A percentile compares a stretch with the other conserved stretches of the same genome.
Conservation (phyloP, 2,888 invertebrate genomes). For the Pomacea canaliculata region DNA sequence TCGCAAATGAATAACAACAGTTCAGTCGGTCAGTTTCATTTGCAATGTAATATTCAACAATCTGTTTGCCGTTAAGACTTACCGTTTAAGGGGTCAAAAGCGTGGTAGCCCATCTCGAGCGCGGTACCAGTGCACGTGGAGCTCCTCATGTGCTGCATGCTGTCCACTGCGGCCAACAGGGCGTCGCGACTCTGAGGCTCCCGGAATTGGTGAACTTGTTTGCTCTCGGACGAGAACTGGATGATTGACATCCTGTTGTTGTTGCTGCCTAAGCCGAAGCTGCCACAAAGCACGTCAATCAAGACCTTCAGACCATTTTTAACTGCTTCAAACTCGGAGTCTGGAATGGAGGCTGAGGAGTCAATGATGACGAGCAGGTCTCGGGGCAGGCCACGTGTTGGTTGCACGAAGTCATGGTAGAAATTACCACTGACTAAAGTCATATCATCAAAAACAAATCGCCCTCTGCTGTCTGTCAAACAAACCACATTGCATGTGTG, state of each 20-base stretch:
- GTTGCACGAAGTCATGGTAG: slow-evolving; percentile 7
- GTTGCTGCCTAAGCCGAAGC: slow-evolving; percentile 20
- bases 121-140: slow-evolving; percentile 30
- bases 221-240: slow-evolving; percentile 25
- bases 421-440: not conserved
- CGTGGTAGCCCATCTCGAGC: slow-evolving; percentile 4
- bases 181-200: slow-evolving; percentile 17
- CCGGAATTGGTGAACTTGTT: slow-evolving; percentile 15
- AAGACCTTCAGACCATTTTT: slow-evolving; percentile 22
- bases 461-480: not conserved
- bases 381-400: slow-evolving; percentile 7
- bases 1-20: too few relatives aligned
- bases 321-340: slow-evolving; percentile 23
- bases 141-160: slow-evolving; percentile 14
- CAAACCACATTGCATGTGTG: not conserved
- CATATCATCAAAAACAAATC: not conserved
- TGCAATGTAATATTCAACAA: too few relatives aligned
- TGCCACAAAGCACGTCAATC: slow-evolving; percentile 28
- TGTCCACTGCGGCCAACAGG: slow-evolving; percentile 10
- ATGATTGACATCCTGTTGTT: slow-evolving; percentile 28
- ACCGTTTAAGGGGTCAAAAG: not conserved
- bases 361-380: slow-evolving; percentile 29
- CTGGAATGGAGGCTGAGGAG: slow-evolving; percentile 23
- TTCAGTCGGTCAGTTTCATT: too few relatives aligned
- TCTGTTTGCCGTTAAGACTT: too few relatives aligned